Conservation (phyloP, 2,888 invertebrate species). For the Calliopum simillimum region DNA sequence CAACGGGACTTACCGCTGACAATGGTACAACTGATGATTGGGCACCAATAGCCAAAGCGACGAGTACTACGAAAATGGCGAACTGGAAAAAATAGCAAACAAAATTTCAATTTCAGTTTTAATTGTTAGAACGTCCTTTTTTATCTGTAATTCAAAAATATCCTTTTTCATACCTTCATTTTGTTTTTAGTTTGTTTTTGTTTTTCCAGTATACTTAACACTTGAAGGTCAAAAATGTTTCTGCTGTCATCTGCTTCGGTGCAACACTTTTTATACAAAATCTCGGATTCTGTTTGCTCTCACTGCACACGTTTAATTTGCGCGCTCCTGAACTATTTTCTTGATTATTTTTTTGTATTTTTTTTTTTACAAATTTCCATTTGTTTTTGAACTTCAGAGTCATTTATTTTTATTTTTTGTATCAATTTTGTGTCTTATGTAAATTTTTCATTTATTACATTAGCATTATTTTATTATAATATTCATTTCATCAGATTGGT, state of each 20-base stretch:
- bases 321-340: constrained; percentile 30
- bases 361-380: no score
- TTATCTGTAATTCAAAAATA: no score
- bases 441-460: no score
- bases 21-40: constrained; percentile 36
- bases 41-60: constrained; percentile 36
- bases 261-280: constrained; percentile 55
- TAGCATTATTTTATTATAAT: no score
- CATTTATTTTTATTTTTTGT: no score
- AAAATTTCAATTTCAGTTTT: neutral
- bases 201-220: constrained; percentile 49
- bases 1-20: neutral
- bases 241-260: constrained; percentile 55
- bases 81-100: constrained; percentile 30
- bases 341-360: no score
- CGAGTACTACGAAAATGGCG: constrained; percentile 39
- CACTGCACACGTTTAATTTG: constrained; percentile 4
- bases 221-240: constrained; percentile 59
- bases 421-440: no score
- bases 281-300: neutral
- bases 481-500: no score
- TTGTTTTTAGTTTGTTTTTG: constrained; percentile 48
- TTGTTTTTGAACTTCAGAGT: no score
- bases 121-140: no score
- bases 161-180: constrained; percentile 59